phyloP scores from a whole-genome alignment of 2,113 vertebrate genomes.

The Ia io region DNA sequence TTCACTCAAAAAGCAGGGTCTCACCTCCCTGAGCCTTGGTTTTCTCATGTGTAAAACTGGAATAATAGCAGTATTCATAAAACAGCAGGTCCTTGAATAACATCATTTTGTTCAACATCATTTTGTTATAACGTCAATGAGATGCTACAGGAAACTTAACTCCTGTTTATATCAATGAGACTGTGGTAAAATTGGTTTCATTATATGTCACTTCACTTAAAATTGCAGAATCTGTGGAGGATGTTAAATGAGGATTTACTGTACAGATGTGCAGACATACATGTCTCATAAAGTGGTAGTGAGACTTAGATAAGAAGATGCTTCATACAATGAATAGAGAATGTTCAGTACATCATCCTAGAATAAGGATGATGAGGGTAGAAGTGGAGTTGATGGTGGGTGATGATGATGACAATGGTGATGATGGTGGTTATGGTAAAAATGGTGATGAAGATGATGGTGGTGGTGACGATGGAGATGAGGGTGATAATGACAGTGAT shows the following conservation, averaged over 20 bases:
- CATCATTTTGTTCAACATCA: background rate
- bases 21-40: background rate
- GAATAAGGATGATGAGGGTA: background rate
- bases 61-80: background rate
- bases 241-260: too few relatives aligned
- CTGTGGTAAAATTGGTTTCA: background rate
- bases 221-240: background rate
- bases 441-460: too few relatives aligned
- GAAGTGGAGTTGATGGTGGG: fast-evolving
- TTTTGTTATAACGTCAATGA: background rate
- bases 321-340: background rate
- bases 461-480: background rate
- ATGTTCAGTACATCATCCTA: too few relatives aligned
- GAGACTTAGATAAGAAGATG: background rate
- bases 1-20: background rate
- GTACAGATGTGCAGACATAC: background rate
- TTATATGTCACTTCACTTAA: background rate
- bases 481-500: background rate
- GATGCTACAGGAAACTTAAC: background rate
- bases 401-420: background rate
- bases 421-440: too few relatives aligned
- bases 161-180: background rate
- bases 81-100: background rate
- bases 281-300: fast-evolving
- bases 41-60: background rate